Percentiles rank a stretch among this genome's conserved stretches.
phyloP scores from a whole-genome alignment of 37 sponge, comb jelly and placozoan species.

The Theonella swinhoei region DNA sequence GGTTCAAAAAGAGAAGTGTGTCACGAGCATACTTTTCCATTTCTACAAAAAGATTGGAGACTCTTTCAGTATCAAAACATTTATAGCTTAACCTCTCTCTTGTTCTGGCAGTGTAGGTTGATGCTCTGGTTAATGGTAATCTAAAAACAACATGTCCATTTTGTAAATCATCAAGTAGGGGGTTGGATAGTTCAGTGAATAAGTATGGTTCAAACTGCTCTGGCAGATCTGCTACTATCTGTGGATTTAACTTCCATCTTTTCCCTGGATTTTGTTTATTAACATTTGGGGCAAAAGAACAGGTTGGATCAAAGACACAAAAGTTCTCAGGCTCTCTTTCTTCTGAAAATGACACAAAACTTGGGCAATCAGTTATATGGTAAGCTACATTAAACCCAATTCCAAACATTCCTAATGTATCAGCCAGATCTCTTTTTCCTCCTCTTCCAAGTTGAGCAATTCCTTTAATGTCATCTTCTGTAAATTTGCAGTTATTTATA shows the following conservation, averaged over 20 bases:
- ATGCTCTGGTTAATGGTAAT: constrained; percentile 37
- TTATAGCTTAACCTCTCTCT: too few relatives aligned
- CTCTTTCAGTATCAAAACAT: background rate
- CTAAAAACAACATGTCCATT: constrained; percentile 64
- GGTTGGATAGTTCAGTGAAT: too few relatives aligned
- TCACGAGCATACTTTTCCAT: constrained; percentile 21
- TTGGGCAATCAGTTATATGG: constrained; percentile 83
- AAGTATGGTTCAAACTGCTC: constrained; percentile 63
- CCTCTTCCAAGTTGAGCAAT: constrained; percentile 78
- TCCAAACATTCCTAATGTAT: constrained; percentile 79
- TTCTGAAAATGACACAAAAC: constrained; percentile 49
- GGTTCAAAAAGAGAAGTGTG: constrained; percentile 57
- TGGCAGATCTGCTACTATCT: background rate
- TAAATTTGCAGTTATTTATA: constrained; percentile 74
- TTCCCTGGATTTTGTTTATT: constrained; percentile 23
- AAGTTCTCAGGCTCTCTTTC: constrained; percentile 49
- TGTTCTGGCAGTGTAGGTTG: too few relatives aligned
- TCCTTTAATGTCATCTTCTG: constrained; percentile 69
- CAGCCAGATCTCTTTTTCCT: constrained; percentile 53
- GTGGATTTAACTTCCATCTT: constrained; percentile 12
- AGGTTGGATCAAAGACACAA: constrained; percentile 75
- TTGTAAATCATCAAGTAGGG: too few relatives aligned
- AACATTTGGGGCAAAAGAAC: constrained; percentile 9
- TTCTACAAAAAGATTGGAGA: background rate
- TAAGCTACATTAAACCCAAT: constrained; percentile 89